These are phyloP conservation scores for Pantala flavescens DNA, from an alignment of 1,140 invertebrate species.

Conservation along the genomic window DNA sequence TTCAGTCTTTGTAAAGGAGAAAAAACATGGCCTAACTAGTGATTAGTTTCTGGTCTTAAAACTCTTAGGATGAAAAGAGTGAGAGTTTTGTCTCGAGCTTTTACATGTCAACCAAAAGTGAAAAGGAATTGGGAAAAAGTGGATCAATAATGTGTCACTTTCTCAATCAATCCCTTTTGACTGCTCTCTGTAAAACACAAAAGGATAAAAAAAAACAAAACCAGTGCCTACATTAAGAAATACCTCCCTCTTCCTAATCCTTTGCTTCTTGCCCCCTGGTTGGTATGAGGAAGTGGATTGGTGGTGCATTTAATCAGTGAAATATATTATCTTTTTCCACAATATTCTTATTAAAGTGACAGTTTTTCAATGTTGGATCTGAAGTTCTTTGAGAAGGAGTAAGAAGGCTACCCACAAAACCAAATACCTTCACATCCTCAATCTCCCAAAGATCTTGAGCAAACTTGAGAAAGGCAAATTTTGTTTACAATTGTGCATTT, in stretches of 20 bases:
- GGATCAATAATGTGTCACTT: background rate
- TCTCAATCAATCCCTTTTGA: background rate
- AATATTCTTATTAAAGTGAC: too few relatives aligned
- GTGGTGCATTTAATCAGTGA: background rate
- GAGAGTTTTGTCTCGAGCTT: slow-evolving; percentile 1
- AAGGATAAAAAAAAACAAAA: slow-evolving; percentile 9
- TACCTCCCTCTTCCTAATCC: slow-evolving; percentile 3
- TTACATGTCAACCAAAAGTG: background rate
- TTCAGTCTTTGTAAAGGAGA: background rate
- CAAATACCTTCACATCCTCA: background rate
- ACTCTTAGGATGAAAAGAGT: background rate
- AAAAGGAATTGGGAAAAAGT: background rate
- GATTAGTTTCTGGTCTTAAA: slow-evolving; percentile 4
- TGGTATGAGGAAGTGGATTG: background rate
- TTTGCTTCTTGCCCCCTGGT: slow-evolving; percentile 7
- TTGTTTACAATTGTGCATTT: slow-evolving; percentile 3
- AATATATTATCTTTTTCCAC: background rate
- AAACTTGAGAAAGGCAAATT: background rate
- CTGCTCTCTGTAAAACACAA: background rate
- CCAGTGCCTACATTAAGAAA: slow-evolving; percentile 13
- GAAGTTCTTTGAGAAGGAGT: background rate
- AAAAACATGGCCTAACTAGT: slow-evolving; percentile 15
- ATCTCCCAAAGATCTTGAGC: background rate
- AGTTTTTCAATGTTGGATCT: background rate
- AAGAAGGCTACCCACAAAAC: background rate